These are phyloP conservation scores for Heterochromis multidens DNA, from an alignment of 2,113 vertebrate species.

Conservation along the genomic window DNA sequence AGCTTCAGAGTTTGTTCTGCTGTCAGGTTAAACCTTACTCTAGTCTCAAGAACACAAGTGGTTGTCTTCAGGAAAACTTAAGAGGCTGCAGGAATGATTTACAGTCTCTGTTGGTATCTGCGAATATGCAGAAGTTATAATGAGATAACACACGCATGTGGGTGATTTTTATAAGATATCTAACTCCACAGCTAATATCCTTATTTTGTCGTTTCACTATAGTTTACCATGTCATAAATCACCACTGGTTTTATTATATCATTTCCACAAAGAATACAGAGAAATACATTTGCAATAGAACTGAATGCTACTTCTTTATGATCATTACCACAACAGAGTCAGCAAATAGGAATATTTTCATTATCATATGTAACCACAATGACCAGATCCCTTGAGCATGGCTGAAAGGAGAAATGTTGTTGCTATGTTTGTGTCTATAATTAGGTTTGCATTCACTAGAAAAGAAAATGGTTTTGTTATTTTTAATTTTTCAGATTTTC, in stretches of 20 bases:
- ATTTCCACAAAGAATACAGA: constrained; percentile 16
- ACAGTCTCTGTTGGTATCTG: background rate
- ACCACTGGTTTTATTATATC: background rate
- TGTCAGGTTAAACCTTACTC: constrained; percentile 25
- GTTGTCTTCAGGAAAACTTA: constrained; percentile 1
- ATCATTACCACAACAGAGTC: background rate
- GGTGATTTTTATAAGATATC: background rate
- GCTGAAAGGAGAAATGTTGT: background rate
- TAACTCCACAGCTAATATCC: background rate
- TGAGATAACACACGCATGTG: background rate
- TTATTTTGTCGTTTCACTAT: background rate
- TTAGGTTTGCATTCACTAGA: background rate
- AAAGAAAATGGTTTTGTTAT: constrained; percentile 34
- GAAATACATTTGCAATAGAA: background rate
- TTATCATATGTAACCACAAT: background rate
- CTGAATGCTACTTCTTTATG: background rate
- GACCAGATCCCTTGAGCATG: background rate
- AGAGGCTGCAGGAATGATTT: constrained; percentile 7
- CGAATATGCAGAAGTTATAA: constrained; percentile 1
- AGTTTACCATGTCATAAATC: constrained; percentile 43
- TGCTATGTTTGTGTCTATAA: background rate
- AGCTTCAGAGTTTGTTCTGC: constrained; percentile 22
- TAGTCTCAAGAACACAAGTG: constrained; percentile 10
- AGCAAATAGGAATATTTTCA: background rate
- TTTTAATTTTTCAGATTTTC: background rate